phyloP scores from a whole-genome alignment of 1,140 invertebrate genomes.

The Protaetia brevitarsis region DNA sequence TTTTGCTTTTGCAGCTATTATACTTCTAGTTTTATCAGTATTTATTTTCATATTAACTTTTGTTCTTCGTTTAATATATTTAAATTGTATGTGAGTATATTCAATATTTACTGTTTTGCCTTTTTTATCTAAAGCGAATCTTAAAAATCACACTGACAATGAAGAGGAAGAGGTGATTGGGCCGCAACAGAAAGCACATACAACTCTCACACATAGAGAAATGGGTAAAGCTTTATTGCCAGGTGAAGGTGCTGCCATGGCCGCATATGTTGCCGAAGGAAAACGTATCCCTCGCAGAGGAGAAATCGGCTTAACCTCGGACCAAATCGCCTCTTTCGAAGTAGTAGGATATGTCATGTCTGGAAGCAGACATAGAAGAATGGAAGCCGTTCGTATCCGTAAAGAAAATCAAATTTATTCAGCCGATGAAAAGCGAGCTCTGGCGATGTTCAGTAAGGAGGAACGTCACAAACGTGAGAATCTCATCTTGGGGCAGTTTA shows the following conservation, averaged over 20 bases:
- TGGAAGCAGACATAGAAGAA: slow-evolving; percentile 95
- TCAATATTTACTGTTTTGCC: slow-evolving; percentile 24
- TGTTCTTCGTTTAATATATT: too few species aligned
- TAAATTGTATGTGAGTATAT: too few species aligned
- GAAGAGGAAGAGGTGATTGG: slow-evolving; percentile 68
- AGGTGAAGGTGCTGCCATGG: slow-evolving; percentile 97
- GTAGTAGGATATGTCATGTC: slow-evolving; percentile 98
- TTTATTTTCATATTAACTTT: too few species aligned
- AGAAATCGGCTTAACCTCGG: slow-evolving; percentile 96
- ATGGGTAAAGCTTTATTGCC: slow-evolving; percentile 88
- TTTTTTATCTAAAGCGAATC: not conserved
- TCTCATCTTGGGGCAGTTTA: slow-evolving; percentile 92
- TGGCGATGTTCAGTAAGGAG: slow-evolving; percentile 98
- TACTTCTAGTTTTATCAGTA: too few species aligned
- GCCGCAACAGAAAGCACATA: slow-evolving; percentile 66
- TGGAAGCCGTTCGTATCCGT: slow-evolving; percentile 98
- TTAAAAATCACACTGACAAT: slow-evolving; percentile 44
- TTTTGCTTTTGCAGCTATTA: too few species aligned
- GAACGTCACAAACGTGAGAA: slow-evolving; percentile 94
- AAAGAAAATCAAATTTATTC: slow-evolving; percentile 99
- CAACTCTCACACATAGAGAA: slow-evolving; percentile 71
- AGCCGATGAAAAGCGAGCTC: slow-evolving; percentile 96
- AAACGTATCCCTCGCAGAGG: slow-evolving; percentile 97
- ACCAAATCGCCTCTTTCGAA: slow-evolving; percentile 93
- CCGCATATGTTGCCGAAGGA: slow-evolving; percentile 96